Percentiles rank a stretch among this genome's conserved stretches.
These are phyloP conservation scores for Trissolcus japonicus DNA, from an alignment of 2,888 invertebrate species.

Conservation along the genomic window DNA sequence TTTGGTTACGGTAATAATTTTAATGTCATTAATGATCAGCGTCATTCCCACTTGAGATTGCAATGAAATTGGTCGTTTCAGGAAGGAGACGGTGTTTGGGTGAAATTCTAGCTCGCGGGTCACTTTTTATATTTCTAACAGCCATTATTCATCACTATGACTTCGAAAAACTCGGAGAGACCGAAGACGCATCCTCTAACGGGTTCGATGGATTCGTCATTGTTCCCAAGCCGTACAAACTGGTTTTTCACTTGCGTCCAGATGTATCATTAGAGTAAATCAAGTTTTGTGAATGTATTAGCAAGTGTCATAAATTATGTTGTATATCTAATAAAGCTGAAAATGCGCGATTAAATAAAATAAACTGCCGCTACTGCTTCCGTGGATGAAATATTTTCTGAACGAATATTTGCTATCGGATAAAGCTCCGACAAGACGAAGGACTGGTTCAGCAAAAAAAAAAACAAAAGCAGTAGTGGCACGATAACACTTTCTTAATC, in stretches of 20 bases:
- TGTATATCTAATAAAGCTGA: too few relatives aligned
- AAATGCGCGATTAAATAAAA: too few relatives aligned
- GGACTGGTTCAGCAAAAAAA: conserved; percentile 13
- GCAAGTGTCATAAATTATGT: too few relatives aligned
- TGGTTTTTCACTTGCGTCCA: conserved; percentile 23
- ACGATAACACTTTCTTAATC: conserved; percentile 34
- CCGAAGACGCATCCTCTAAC: conserved; percentile 76
- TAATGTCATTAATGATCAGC: too few relatives aligned
- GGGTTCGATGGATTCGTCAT: conserved; percentile 79
- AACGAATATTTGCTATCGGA: neutral
- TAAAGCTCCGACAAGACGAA: conserved; percentile 1
- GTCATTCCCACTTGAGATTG: neutral
- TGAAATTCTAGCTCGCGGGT: conserved; percentile 75
- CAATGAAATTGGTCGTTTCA: conserved; percentile 6
- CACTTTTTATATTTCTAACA: conserved; percentile 75
- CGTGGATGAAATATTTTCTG: too few relatives aligned
- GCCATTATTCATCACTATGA: conserved; percentile 75
- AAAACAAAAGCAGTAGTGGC: neutral
- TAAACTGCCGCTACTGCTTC: too few relatives aligned
- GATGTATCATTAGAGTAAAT: conserved; percentile 5
- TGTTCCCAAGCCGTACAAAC: conserved; percentile 78
- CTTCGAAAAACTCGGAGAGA: conserved; percentile 68
- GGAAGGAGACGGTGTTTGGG: conserved; percentile 76
- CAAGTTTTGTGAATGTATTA: too few relatives aligned
- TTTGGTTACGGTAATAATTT: conserved; percentile 81